A percentile compares a stretch with the other conserved stretches of the same genome.
Evolutionary conservation across 2,797 vertebrate genomes (phyloP).

Genomic region (Phylloscopus collybita): DNA sequence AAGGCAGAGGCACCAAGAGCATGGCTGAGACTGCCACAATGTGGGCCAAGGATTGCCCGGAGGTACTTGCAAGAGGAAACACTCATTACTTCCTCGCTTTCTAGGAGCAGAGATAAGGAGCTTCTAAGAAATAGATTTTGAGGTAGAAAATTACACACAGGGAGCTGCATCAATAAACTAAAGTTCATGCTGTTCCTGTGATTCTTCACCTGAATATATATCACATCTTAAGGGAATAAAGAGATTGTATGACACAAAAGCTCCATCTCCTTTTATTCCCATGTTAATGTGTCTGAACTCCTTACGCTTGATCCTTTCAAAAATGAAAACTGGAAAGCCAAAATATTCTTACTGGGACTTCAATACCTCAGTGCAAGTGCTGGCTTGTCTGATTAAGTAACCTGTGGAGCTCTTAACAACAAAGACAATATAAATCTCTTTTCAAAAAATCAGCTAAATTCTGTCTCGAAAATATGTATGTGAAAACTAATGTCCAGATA

Average conservation of each 20-base stretch:
- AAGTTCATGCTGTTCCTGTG: not conserved
- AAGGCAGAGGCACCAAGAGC: not conserved
- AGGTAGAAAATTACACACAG: not conserved
- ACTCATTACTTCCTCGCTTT: not conserved
- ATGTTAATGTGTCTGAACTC: not conserved
- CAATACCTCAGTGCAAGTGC: conserved; percentile 29
- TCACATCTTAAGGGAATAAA: not conserved
- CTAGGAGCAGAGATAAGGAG: not conserved
- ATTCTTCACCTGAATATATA: not conserved
- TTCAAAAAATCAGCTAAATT: not conserved
- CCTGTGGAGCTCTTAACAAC: conserved; percentile 16
- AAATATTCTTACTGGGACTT: not conserved
- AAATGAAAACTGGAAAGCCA: not conserved
- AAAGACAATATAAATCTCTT: not conserved
- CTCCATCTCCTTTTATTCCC: not conserved
- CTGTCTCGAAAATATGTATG: not conserved
- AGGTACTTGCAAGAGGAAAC: not conserved
- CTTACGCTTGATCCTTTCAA: not conserved
- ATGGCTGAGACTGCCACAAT: not conserved
- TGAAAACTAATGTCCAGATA: not conserved
- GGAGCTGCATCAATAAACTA: not conserved
- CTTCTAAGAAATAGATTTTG: not conserved
- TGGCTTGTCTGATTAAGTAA: conserved; percentile 55
- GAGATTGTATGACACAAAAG: not conserved
- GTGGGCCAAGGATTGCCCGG: not conserved